phyloP scores from a whole-genome alignment of 2,113 vertebrate species.

The Sitta europaea region DNA sequence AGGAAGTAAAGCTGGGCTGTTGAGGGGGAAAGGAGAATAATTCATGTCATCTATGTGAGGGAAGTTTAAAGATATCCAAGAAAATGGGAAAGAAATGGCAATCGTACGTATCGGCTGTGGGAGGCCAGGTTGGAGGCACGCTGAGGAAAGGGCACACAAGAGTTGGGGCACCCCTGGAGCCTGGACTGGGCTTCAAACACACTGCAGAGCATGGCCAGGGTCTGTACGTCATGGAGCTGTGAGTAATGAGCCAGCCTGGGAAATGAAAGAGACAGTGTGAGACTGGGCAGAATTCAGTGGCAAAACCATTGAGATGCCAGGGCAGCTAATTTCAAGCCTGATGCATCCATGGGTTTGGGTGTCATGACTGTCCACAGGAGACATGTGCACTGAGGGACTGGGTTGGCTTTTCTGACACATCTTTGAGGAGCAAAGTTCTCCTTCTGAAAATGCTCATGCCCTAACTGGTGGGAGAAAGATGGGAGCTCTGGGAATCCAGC shows the following conservation, averaged over 20 bases:
- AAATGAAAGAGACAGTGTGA: neutral
- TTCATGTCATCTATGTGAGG: neutral
- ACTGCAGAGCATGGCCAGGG: constrained; percentile 94
- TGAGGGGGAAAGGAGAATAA: neutral
- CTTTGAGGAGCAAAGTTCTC: neutral
- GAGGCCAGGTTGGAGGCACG: constrained; percentile 75
- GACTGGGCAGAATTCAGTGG: neutral
- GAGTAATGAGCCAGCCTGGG: constrained; percentile 93
- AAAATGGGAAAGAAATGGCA: neutral
- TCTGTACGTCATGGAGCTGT: constrained; percentile 93
- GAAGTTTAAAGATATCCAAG: neutral
- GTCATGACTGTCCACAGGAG: neutral
- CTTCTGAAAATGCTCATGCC: neutral
- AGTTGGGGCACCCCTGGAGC: constrained; percentile 75
- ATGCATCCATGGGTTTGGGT: neutral
- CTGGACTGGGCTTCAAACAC: constrained; percentile 87
- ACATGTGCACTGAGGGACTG: accelerated
- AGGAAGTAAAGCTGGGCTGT: constrained; percentile 92
- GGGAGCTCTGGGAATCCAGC: neutral
- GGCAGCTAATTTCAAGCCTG: neutral
- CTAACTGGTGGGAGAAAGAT: neutral
- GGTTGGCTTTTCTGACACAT: neutral
- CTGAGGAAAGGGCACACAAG: constrained; percentile 73
- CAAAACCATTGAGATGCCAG: neutral
- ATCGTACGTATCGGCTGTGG: constrained; percentile 86